A percentile compares a stretch with the other conserved stretches of the same genome.
These are phyloP conservation scores for Enteromius treurensis DNA, from an alignment of 2,797 vertebrate species.

Conservation along the genomic window DNA sequence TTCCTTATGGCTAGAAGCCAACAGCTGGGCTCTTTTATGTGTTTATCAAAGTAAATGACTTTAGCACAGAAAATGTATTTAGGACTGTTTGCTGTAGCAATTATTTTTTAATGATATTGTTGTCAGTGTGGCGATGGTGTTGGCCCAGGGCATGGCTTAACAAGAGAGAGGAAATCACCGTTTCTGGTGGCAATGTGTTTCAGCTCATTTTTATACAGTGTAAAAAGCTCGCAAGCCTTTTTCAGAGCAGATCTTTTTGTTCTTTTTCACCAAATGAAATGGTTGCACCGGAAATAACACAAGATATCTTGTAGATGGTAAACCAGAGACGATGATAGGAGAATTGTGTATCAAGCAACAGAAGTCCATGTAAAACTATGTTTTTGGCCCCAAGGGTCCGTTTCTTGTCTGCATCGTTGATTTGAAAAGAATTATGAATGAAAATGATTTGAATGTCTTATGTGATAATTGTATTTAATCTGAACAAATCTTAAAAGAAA, in stretches of 20 bases:
- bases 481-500: background rate
- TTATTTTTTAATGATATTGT: slow-evolving; percentile 45
- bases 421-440: background rate
- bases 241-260: background rate
- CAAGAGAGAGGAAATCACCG: slow-evolving; percentile 11
- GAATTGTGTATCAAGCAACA: background rate
- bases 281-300: too few relatives aligned
- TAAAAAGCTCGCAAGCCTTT: background rate
- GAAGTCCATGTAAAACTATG: too few relatives aligned
- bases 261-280: background rate
- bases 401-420: too few relatives aligned
- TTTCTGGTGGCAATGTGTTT: background rate
- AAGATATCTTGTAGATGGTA: background rate
- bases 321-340: background rate
- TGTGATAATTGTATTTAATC: background rate
- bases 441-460: background rate
- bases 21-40: slow-evolving; percentile 30
- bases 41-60: slow-evolving; percentile 39
- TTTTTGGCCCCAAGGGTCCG: too few relatives aligned
- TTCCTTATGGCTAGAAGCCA: slow-evolving; percentile 42
- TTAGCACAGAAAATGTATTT: slow-evolving; percentile 15
- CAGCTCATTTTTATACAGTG: background rate
- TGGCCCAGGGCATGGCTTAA: slow-evolving; percentile 28
- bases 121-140: slow-evolving; percentile 15
- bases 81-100: slow-evolving; percentile 44